These are phyloP conservation scores for Tringa solitaria DNA, from an alignment of 2,113 vertebrate species.

Conservation along the genomic window DNA sequence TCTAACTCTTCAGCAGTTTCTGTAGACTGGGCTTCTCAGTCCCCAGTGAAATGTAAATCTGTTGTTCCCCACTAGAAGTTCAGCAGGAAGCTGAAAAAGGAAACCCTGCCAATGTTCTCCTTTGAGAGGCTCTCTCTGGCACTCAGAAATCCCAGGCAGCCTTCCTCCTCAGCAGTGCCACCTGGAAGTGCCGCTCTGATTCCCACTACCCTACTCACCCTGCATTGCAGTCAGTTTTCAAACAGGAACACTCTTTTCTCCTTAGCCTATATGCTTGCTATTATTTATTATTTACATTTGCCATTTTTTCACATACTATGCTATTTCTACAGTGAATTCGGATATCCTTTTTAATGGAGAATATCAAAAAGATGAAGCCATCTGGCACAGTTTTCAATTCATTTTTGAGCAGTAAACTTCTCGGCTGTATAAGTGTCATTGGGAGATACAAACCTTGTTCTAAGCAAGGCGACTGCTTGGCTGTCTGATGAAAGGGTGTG, in stretches of 20 bases:
- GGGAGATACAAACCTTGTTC: background rate
- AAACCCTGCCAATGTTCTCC: background rate
- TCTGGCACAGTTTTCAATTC: background rate
- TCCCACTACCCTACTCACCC: background rate
- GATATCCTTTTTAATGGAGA: background rate
- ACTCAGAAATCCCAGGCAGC: background rate
- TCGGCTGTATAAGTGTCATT: background rate
- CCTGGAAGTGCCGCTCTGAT: background rate
- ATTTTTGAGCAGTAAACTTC: background rate
- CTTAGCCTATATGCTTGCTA: background rate
- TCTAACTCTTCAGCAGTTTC: background rate
- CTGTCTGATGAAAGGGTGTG: background rate
- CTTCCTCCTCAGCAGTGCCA: background rate
- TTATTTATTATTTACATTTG: background rate
- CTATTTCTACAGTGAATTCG: background rate
- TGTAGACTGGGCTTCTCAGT: background rate
- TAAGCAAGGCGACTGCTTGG: background rate
- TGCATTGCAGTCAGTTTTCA: background rate
- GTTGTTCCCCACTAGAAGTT: background rate
- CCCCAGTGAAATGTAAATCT: background rate
- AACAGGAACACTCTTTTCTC: background rate
- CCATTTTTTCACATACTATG: background rate
- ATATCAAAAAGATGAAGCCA: background rate
- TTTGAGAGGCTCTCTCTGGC: background rate
- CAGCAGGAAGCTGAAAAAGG: background rate